These are phyloP conservation scores for Buteo buteo DNA, from an alignment of 2,113 vertebrate genomes.

Conservation along the genomic window DNA sequence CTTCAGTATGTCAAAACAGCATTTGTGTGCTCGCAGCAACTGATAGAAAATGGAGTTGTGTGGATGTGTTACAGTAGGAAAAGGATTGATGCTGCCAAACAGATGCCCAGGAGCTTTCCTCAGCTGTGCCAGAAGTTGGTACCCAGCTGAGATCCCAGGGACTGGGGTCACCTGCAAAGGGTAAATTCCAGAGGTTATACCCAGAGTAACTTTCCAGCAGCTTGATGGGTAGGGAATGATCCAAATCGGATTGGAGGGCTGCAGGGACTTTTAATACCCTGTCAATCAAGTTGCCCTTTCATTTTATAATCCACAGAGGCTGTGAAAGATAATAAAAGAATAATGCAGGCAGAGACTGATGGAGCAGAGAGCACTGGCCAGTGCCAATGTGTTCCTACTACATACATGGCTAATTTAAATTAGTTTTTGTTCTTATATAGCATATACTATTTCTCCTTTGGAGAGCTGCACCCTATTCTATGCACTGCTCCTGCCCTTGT, in stretches of 20 bases:
- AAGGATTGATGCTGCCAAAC: constrained; percentile 1
- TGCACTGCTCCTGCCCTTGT: not conserved
- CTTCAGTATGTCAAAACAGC: not conserved
- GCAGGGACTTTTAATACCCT: not conserved
- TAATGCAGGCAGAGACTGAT: not conserved
- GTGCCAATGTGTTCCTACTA: not conserved
- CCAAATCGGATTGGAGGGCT: not conserved
- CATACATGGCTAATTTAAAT: not conserved
- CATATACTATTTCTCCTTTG: not conserved
- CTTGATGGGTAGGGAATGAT: not conserved
- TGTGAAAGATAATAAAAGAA: not conserved
- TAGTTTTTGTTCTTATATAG: not conserved
- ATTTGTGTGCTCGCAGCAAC: not conserved
- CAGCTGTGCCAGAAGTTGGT: not conserved
- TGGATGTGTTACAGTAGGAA: not conserved
- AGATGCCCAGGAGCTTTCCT: constrained; percentile 25
- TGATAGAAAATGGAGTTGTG: not conserved
- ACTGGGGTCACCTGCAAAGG: not conserved
- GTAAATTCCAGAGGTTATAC: not conserved
- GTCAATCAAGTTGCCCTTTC: not conserved
- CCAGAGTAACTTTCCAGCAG: not conserved
- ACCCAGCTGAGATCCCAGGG: not conserved
- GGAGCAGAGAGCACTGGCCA: not conserved
- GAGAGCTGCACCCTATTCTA: fast-evolving
- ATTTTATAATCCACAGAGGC: not conserved